Conservation (phyloP, 2,113 vertebrate genomes). For the Centropus unirufus region DNA sequence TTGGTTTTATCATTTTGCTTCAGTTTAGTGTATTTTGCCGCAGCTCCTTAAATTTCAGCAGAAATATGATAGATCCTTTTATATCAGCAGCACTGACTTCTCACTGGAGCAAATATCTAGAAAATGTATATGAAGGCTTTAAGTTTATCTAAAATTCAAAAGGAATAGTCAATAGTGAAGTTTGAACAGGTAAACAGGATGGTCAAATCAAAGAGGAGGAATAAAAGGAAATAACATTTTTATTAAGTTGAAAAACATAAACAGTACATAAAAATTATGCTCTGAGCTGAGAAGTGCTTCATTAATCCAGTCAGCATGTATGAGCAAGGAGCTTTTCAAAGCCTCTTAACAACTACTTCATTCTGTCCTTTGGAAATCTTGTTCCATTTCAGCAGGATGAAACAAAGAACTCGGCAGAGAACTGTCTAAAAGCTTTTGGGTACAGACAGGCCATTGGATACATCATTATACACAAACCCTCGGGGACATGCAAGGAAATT, state of each 20-base stretch:
- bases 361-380: constrained; percentile 15
- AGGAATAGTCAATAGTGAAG: neutral
- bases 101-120: neutral
- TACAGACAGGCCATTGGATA: neutral
- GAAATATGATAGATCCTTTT: neutral
- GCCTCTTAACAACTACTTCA: constrained; percentile 25
- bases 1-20: neutral
- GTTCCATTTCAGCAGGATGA: neutral
- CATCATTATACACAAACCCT: neutral
- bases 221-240: neutral
- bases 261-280: neutral
- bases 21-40: neutral
- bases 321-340: constrained; percentile 1
- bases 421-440: constrained; percentile 11
- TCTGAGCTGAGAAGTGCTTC: neutral
- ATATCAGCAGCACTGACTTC: neutral
- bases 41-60: neutral
- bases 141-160: neutral
- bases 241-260: neutral
- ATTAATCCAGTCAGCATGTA: constrained; percentile 5
- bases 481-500: neutral
- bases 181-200: neutral
- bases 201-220: neutral
- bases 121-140: neutral
- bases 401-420: neutral